A percentile compares a stretch with the other conserved stretches of the same genome.
phyloP scores from a whole-genome alignment of 2,888 invertebrate species.

The Xanthia togata region DNA sequence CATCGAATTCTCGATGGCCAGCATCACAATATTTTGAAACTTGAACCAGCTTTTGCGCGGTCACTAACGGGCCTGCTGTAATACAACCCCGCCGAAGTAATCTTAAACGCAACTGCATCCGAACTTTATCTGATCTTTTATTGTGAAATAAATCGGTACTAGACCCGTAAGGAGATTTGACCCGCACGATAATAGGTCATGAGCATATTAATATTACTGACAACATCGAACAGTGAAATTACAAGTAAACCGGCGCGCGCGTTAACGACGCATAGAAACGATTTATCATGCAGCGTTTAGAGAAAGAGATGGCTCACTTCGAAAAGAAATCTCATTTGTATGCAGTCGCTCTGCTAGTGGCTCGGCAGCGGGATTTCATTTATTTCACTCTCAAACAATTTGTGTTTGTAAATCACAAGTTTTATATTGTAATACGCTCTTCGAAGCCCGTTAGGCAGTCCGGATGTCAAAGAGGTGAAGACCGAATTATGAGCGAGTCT shows the following conservation, averaged over 20 bases:
- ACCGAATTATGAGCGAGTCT: conserved; percentile 79
- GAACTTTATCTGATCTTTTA: conserved; percentile 83
- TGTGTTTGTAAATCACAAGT: conserved; percentile 85
- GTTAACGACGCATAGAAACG: conserved; percentile 86
- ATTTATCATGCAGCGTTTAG: conserved; percentile 86
- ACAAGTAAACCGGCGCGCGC: conserved; percentile 83
- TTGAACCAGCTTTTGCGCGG: conserved; percentile 73
- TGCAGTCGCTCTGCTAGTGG: conserved; percentile 73
- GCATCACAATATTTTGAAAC: conserved; percentile 86
- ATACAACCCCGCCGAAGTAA: conserved; percentile 76
- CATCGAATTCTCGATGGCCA: conserved; percentile 72
- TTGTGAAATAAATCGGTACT: conserved; percentile 83
- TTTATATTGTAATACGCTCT: conserved; percentile 79
- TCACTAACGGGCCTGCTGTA: conserved; percentile 76
- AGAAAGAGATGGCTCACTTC: conserved; percentile 86
- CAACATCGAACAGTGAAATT: conserved; percentile 87
- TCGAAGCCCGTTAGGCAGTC: conserved; percentile 78
- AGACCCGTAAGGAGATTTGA: conserved; percentile 79
- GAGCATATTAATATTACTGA: conserved; percentile 88
- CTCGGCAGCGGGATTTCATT: conserved; percentile 80
- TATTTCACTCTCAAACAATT: conserved; percentile 86
- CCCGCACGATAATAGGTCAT: conserved; percentile 86
- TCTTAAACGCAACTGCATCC: conserved; percentile 79
- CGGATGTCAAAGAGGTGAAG: conserved; percentile 82
- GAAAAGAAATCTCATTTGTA: conserved; percentile 87